Base-by-base conservation (phyloP, 2,113 vertebrate species). In the Martes martes region DNA sequence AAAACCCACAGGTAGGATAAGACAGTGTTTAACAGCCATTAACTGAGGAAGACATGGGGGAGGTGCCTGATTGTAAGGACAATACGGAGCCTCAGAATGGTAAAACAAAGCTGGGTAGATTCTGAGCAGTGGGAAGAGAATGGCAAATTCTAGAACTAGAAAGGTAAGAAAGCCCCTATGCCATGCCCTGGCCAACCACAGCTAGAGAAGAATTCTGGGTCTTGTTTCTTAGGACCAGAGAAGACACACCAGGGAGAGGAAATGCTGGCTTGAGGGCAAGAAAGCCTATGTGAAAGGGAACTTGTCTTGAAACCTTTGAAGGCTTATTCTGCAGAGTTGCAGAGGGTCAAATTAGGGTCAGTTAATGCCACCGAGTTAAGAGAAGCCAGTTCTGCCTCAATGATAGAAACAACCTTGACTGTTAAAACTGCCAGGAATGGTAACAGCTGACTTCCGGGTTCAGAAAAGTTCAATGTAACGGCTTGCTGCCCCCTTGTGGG, bases 401-500 rank as follows among this genome's bases (percentile, higher is more conserved):
- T 0, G 1, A 47, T 80, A 84, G 73, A 74, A 94, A 96, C 21
- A 50, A 33, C 78, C n/a, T 93, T 88, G 59, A 83, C 80, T 78
- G n/a, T 73, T 82, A 84, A 76, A 88, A 88, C 52, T 31, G n/a
- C 55, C 81, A 52, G 36, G 57, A 93, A 47, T 63, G 57, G 13
- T 78, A 81, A 90, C 7, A n/a, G 42, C 71, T 42, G 63, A 36
- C 31, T 89, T 79, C 52, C 33, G 63, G n/a, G 76, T 91, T 92
- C 63, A 94, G 33, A 74, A 59, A 86, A 84, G 36, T 67, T 86
- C 92, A 63, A 69, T 52, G 87, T 96, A 95, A 96, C 74, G 39
- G 65, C 78, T 89, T 97, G 92, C 96, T 98, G 97, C 97, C 97
- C 97, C 87, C 98, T 98, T 94, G 97, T 93, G 96, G 96, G 92